phyloP scores from a whole-genome alignment of 2,888 invertebrate species.

The Melinaea menophilus region DNA sequence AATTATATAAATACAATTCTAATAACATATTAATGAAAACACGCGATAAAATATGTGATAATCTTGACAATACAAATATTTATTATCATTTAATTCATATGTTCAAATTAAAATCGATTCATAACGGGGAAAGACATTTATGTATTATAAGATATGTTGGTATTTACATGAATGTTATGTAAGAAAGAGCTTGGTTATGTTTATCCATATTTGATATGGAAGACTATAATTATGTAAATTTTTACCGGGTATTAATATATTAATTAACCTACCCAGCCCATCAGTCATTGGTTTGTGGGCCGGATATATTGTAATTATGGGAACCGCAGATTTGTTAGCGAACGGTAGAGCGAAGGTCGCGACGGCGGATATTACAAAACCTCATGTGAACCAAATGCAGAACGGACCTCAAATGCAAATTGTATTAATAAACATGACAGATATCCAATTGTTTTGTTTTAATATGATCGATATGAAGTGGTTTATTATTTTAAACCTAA shows the following conservation, averaged over 20 bases:
- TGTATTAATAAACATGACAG: not conserved
- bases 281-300: slow-evolving; percentile 22
- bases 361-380: slow-evolving; percentile 24
- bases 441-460: not conserved
- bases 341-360: slow-evolving; percentile 27
- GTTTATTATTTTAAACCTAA: too few species aligned
- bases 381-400: slow-evolving; percentile 20
- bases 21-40: not conserved
- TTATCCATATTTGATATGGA: too few species aligned
- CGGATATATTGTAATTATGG: slow-evolving; percentile 35
- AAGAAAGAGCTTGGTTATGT: too few species aligned
- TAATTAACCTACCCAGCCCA: not conserved
- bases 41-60: not conserved
- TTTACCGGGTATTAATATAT: not conserved
- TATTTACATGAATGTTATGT: too few species aligned
- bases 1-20: slow-evolving; percentile 5
- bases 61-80: not conserved
- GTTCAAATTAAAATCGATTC: too few species aligned
- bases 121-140: too few species aligned
- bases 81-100: too few species aligned
- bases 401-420: slow-evolving; percentile 1
- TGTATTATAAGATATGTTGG: too few species aligned
- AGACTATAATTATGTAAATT: too few species aligned
- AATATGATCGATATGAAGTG: not conserved
- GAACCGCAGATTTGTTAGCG: slow-evolving; percentile 26